Conservation (phyloP, 1,140 invertebrate species). For the Cepaea nemoralis region DNA sequence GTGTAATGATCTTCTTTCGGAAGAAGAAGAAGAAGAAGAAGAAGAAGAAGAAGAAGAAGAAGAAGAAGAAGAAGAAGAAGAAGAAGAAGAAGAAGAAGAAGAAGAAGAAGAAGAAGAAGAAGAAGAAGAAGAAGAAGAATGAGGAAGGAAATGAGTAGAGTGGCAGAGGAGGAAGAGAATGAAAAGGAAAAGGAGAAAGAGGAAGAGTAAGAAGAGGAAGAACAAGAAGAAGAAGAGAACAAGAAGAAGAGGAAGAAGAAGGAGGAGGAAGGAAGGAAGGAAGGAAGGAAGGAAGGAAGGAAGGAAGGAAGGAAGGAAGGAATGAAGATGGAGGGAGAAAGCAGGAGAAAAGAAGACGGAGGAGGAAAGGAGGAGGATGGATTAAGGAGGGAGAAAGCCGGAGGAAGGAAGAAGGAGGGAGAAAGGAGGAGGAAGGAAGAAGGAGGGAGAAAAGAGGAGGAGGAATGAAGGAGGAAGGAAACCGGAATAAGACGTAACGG, state of each 20-base stretch:
- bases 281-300: background rate
- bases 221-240: background rate
- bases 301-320: too few species aligned
- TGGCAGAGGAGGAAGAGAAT: too few species aligned
- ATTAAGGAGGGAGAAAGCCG: too few species aligned
- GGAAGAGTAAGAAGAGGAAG: too few species aligned
- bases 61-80: slow-evolving; percentile 5
- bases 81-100: slow-evolving; percentile 15
- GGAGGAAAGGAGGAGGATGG: too few species aligned
- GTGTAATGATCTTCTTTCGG: too few species aligned
- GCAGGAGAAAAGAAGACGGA: too few species aligned
- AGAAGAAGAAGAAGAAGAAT: background rate
- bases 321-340: too few species aligned
- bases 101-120: slow-evolving; percentile 12
- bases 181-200: too few species aligned
- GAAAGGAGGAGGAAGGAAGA: slow-evolving; percentile 9
- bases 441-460: slow-evolving; percentile 8
- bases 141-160: too few species aligned
- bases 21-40: too few species aligned
- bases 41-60: slow-evolving; percentile 22
- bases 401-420: too few species aligned
- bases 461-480: slow-evolving; percentile 5
- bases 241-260: slow-evolving; percentile 9
- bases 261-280: background rate
- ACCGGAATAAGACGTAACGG: background rate